Base-by-base conservation (phyloP, 1,140 invertebrate genomes). In the Zaprionus africanus region DNA sequence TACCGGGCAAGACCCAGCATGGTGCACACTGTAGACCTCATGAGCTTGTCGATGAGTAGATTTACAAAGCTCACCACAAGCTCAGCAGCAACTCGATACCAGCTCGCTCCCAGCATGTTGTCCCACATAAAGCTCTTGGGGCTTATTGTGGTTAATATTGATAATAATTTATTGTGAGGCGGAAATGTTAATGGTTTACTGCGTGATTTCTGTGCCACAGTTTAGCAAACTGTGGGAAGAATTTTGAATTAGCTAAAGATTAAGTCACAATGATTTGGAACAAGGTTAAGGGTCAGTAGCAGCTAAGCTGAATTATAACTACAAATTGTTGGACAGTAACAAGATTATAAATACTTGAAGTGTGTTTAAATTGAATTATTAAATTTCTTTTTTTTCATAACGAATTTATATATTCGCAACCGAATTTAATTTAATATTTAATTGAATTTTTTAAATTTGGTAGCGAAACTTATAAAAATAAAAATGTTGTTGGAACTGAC, bases 91-190 rank as follows among this genome's bases (percentile, higher is more conserved):
- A 41, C 15, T 24, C 19, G 17, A 11, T 5, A 22, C 46, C 46
- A 51, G 11, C 41, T 46, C 24, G 65, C 59, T 58, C 66, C 34
- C 74, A 72, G 69, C 74, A 65, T 64, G 68, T 19, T 72, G 74
- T 56, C 74, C 59, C 19, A 43, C n/a, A 67, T 63, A 56, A 73
- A 79, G 81, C 65, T 67, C 46, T 54, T 15, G 34, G 22, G 53
- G 56, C 22, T 61, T 19, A 15, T 46, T 71, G 22, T 62, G 49
- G 13, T 64, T 62, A 63, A 49, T 58, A 41, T 49, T 77, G 56
- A 49, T 68, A 34, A 74, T 68, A 74, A 69, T 69, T 80, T 69
- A 78, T 74, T 24, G 41, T 12, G 26, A 41, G 49, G 43, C 54
- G 75, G 56, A 69, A 68, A 60, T 57, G 46, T 71, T 68, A 61